Evolutionary conservation across 2,888 invertebrate genomes (phyloP).

Genomic region (Ornithoptera alexandrae): DNA sequence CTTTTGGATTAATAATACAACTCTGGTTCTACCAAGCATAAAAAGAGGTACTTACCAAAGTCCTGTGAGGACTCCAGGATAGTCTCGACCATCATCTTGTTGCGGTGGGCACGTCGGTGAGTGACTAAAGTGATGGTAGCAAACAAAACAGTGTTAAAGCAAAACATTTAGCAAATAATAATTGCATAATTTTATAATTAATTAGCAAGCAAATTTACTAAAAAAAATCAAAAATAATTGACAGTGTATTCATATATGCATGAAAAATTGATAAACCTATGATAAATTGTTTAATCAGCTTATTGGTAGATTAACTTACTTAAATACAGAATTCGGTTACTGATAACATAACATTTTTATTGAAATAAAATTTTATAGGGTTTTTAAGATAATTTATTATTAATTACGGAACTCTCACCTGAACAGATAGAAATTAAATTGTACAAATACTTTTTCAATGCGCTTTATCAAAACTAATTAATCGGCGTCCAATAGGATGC

Average conservation of each 20-base stretch:
- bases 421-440: too few species aligned
- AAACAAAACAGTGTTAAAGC: constrained; percentile 47
- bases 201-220: background rate
- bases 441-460: background rate
- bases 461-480: constrained; percentile 4
- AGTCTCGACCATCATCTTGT: constrained; percentile 76
- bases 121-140: constrained; percentile 53
- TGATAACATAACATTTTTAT: too few species aligned
- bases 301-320: background rate
- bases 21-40: background rate
- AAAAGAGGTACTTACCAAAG: constrained; percentile 59
- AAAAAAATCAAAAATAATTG: background rate
- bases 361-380: too few species aligned
- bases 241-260: background rate
- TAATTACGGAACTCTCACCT: too few species aligned
- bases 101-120: constrained; percentile 47
- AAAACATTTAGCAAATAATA: constrained; percentile 10
- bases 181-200: background rate
- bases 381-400: too few species aligned
- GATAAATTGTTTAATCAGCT: constrained; percentile 10
- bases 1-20: background rate
- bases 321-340: background rate
- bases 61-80: constrained; percentile 74
- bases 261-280: constrained; percentile 8
- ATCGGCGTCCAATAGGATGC: constrained; percentile 12